Conservation (phyloP, 2,113 vertebrate genomes). For the Falcunculus frontatus region DNA sequence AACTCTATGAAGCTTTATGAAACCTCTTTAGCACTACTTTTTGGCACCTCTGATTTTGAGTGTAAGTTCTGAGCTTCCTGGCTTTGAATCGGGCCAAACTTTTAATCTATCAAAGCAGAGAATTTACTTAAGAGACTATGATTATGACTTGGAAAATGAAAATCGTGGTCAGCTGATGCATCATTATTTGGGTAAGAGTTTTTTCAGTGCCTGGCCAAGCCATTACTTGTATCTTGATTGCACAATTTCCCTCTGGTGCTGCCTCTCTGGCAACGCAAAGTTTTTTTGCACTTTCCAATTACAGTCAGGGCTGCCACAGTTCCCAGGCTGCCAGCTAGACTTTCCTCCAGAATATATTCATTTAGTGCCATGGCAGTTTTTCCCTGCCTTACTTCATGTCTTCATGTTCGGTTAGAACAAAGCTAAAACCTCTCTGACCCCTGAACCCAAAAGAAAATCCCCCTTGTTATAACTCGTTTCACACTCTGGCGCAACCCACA, state of each 20-base stretch:
- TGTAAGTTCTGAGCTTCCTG: not conserved
- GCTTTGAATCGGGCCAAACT: not conserved
- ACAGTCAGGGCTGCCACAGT: rapidly evolving
- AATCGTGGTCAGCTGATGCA: not conserved
- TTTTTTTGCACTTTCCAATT: not conserved
- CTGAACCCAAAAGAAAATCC: not conserved
- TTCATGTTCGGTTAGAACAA: not conserved
- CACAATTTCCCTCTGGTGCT: not conserved
- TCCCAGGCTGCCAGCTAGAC: not conserved
- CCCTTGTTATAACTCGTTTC: not conserved
- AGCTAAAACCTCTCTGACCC: not conserved
- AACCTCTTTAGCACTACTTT: not conserved
- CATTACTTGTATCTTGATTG: not conserved
- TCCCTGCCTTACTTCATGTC: not conserved
- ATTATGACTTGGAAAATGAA: not conserved
- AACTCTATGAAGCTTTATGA: not conserved
- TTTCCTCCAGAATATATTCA: not conserved
- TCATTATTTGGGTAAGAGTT: not conserved
- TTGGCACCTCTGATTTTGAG: not conserved
- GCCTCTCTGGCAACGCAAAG: not conserved
- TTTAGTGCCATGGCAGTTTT: not conserved
- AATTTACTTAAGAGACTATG: not conserved
- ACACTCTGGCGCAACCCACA: not conserved
- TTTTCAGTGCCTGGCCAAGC: not conserved
- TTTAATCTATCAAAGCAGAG: not conserved